phyloP scores from a whole-genome alignment of 92 coral and sea anemone genomes.

The Siderastrea radians region DNA sequence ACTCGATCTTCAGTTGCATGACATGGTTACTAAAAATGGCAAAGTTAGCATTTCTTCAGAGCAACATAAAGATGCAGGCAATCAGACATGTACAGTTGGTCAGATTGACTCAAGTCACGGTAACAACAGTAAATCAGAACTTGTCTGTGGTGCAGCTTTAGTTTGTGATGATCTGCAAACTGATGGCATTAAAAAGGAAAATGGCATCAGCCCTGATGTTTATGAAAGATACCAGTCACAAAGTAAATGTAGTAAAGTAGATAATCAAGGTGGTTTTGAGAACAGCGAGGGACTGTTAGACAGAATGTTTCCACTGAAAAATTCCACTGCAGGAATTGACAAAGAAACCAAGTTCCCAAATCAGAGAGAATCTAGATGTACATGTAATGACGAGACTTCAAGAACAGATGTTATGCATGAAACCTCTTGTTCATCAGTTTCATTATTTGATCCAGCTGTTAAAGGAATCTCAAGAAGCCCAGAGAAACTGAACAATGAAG shows the following conservation, averaged over 20 bases:
- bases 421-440: neutral
- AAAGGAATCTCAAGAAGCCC: neutral
- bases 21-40: neutral
- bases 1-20: neutral
- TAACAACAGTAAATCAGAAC: no score
- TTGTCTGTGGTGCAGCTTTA: neutral
- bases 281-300: neutral
- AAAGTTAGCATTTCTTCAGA: slow-evolving; percentile 1
- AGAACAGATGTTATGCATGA: neutral
- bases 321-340: neutral
- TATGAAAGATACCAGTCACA: neutral
- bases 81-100: neutral
- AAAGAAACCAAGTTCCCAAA: neutral
- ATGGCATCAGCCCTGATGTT: neutral
- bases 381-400: neutral
- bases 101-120: neutral
- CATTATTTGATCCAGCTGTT: neutral
- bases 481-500: neutral
- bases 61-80: neutral
- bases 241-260: neutral
- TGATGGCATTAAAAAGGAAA: neutral
- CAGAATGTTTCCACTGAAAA: neutral
- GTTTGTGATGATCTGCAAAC: neutral
- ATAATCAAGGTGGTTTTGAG: no score
- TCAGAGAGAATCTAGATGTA: neutral